These are phyloP conservation scores for Gephyroberyx darwinii DNA, from an alignment of 2,797 vertebrate genomes.

Conservation along the genomic window DNA sequence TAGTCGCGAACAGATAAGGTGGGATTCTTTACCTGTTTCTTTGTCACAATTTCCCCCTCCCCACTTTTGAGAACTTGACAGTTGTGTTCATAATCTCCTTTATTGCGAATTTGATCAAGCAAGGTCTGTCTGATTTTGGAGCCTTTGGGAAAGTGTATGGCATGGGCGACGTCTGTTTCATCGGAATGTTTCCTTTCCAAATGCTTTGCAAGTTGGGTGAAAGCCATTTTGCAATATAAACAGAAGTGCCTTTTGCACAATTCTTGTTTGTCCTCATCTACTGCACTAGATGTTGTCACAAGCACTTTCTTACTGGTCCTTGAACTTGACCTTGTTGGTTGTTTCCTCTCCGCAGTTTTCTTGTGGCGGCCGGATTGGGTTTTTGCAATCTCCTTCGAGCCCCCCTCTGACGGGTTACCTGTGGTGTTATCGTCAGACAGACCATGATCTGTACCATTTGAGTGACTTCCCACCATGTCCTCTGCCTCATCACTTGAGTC, in stretches of 20 bases:
- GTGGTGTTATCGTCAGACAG: slow-evolving; percentile 1
- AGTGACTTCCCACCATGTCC: slow-evolving; percentile 22
- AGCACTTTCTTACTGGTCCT: slow-evolving; percentile 64
- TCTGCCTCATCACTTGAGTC: slow-evolving; percentile 40
- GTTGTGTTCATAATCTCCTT: slow-evolving; percentile 75
- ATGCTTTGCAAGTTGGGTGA: slow-evolving; percentile 72
- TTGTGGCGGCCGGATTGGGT: background rate
- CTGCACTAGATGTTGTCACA: slow-evolving; percentile 18
- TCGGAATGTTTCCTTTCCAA: slow-evolving; percentile 73
- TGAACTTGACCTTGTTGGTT: slow-evolving; percentile 63
- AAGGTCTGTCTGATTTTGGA: slow-evolving; percentile 74
- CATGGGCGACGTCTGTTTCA: slow-evolving; percentile 73
- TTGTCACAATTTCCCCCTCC: slow-evolving; percentile 64
- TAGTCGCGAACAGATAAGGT: slow-evolving; percentile 70
- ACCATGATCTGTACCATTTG: slow-evolving; percentile 29
- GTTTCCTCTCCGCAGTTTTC: slow-evolving; percentile 38
- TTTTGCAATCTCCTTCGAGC: slow-evolving; percentile 26
- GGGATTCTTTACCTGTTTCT: slow-evolving; percentile 61
- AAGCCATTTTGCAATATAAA: slow-evolving; percentile 74
- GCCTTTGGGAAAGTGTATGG: slow-evolving; percentile 74
- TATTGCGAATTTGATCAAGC: slow-evolving; percentile 76
- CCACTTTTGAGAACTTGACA: slow-evolving; percentile 68
- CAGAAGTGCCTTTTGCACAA: slow-evolving; percentile 73
- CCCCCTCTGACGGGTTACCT: background rate
- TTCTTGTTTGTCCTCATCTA: slow-evolving; percentile 52